Percentiles rank a stretch among this genome's conserved stretches.
phyloP scores from a whole-genome alignment of 2,797 vertebrate species.

The Eulemur albifrons region DNA sequence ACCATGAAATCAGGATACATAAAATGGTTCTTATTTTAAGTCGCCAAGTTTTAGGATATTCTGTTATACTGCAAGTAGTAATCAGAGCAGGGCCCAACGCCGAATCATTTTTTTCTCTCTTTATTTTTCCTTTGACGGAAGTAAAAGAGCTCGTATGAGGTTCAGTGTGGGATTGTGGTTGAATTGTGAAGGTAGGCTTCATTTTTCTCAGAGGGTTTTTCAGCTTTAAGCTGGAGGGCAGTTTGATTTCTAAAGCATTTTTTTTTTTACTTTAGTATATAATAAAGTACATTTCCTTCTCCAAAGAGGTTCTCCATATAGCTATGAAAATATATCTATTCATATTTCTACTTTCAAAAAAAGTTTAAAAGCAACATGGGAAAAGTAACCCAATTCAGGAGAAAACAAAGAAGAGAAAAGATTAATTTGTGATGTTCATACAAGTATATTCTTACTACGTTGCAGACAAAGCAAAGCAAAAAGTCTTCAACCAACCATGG shows the following conservation, averaged over 20 bases:
- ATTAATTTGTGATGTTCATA: neutral
- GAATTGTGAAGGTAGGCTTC: neutral
- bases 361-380: neutral
- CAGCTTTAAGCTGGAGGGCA: neutral
- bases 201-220: neutral
- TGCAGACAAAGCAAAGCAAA: neutral
- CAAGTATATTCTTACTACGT: neutral
- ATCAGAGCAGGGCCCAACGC: neutral
- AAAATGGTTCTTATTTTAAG: neutral
- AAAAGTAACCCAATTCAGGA: neutral
- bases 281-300: neutral
- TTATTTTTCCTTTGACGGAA: neutral
- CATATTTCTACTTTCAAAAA: neutral
- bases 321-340: neutral
- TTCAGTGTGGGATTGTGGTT: neutral
- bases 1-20: neutral
- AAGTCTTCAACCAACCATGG: neutral
- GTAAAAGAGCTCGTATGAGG: neutral
- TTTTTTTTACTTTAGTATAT: neutral
- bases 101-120: neutral
- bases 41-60: neutral
- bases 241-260: constrained; percentile 5
- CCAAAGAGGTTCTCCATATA: neutral
- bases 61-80: neutral
- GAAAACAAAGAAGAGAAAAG: neutral